Evolutionary conservation across 2,797 vertebrate genomes (phyloP), one percentile per base, ranked within the genome.

Genomic region (Fistularia commersonii): DNA sequence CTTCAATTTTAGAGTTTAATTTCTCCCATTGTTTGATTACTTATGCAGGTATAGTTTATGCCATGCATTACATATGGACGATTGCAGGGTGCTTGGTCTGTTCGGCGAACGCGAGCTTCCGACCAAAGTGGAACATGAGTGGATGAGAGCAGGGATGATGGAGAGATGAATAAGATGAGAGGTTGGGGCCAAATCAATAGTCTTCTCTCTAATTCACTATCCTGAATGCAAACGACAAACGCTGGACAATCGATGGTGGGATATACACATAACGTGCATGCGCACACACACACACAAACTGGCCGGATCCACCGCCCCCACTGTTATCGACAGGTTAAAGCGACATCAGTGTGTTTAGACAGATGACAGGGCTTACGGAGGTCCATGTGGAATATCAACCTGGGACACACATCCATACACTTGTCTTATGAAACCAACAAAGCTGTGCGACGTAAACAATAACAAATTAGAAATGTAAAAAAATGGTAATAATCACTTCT

Each of bases 181-280:
- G 77, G 80, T 78, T 77, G 73, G 79, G 76, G 80, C 64, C 77
- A 58, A 76, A 88, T 88, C 87, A 84, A 88, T 88, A 86, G 81
- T 79, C 76, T 84, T 84, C 87, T 78, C 82, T 86, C 79, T 87
- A 85, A 87, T 86, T 88, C 84, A 85, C 83, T 83, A 82, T 86
- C 79, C 76, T 86, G 85, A 85, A 88, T 88, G 85, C 83, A 87
- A 88, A 87, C 79, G 87, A 87, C 85, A 85, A 85, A 85, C 48
- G 72, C 76, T 55, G 81, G 78, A 74, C 80, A 80, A 88, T 88
- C 85, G 64, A 88, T 87, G 69, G 68, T 4, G 23, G 70, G 64
- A 75, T 54, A 56, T 70, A 74, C 76, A 48, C 57, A 11, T 4
- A 43, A 9, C 75, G 23, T n/a, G n/a, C 50, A 48, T 52, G 48